Base-by-base conservation (phyloP, 2,113 vertebrate genomes). In the Apodemus speciosus region DNA sequence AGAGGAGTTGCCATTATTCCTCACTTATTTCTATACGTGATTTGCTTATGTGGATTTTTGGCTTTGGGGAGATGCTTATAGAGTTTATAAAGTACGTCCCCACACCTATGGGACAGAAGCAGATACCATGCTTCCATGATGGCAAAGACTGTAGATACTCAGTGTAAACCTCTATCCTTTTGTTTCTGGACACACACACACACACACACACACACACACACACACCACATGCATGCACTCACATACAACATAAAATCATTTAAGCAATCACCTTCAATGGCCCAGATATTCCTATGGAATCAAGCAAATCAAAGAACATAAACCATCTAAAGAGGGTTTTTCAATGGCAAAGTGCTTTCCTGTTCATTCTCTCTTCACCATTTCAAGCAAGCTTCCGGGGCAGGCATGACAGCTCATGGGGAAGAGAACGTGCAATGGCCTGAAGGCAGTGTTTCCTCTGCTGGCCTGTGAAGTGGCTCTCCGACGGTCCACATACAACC, bases 71-170 rank as follows among this genome's bases (percentile, higher is more conserved):
- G 62, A 75, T 16, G n/a, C 27, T 72, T 53, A 32, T 40, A 15
- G 9, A 30, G 18, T 49, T 5, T 51, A 85, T 11, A 68, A 58
- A 35, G 6, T 14, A 3, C 10, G 2, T 32, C 8, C 84, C 32
- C 6, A 3, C 64, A 6, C 10, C 5, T 13, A 21, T 46, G 0
- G 38, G 76, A 77, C 69, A 64, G 2, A 15, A 30, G n/a, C 60
- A 62, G 23, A 49, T 35, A 10, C 49, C 0, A 0, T 0, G 23
- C 43, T 30, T 10, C 60, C 0, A 0, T 0, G 2, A 23, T 25
- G 6, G 71, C 38, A 53, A 51, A 86, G 38, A 62, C 71, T n/a
- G n/a, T 30, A 32, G 43, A 49, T 2, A 0, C 13, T 20, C 10
- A 30, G 23, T 27, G 35, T 14, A 30, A 35, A 27, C 30, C 18